phyloP scores from a whole-genome alignment of 2,888 invertebrate genomes.

The Pecten maximus region DNA sequence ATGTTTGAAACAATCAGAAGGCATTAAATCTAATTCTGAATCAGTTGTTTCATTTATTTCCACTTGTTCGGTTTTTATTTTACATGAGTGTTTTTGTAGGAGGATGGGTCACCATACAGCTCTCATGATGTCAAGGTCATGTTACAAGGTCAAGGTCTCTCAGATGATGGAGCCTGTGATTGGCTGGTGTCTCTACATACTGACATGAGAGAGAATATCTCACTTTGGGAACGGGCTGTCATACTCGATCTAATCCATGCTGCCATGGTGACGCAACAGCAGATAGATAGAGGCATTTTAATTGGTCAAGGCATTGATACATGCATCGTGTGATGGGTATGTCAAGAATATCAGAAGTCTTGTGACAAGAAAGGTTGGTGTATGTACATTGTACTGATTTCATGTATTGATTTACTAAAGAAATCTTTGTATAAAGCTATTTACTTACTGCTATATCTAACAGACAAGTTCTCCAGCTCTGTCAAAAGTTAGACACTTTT shows the following conservation, averaged over 20 bases:
- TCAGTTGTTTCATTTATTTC: no score
- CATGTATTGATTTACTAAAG: no score
- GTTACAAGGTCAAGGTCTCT: slow-evolving; percentile 69
- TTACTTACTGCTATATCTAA: no score
- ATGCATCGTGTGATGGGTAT: slow-evolving; percentile 62
- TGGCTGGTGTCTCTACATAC: slow-evolving; percentile 70
- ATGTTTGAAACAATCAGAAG: no score
- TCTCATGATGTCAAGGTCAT: slow-evolving; percentile 70
- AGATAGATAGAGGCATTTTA: slow-evolving; percentile 57
- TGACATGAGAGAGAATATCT: slow-evolving; percentile 60
- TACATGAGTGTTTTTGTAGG: slow-evolving; percentile 64
- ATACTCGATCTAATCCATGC: slow-evolving; percentile 86
- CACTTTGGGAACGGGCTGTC: slow-evolving; percentile 85
- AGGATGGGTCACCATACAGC: slow-evolving; percentile 73
- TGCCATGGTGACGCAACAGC: slow-evolving; percentile 56
- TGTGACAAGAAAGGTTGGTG: slow-evolving; percentile 61
- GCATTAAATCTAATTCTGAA: no score
- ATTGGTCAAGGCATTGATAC: slow-evolving; percentile 52
- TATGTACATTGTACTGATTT: neutral
- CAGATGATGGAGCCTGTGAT: slow-evolving; percentile 65
- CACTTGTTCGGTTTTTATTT: neutral
- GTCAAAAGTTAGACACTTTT: no score
- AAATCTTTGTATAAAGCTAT: no score
- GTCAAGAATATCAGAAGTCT: slow-evolving; percentile 62
- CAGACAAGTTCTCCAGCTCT: no score